Evolutionary conservation across 2,797 vertebrate species (phyloP), one percentile per base, ranked within the genome.

Genomic region (Lithobates sylvaticus): DNA sequence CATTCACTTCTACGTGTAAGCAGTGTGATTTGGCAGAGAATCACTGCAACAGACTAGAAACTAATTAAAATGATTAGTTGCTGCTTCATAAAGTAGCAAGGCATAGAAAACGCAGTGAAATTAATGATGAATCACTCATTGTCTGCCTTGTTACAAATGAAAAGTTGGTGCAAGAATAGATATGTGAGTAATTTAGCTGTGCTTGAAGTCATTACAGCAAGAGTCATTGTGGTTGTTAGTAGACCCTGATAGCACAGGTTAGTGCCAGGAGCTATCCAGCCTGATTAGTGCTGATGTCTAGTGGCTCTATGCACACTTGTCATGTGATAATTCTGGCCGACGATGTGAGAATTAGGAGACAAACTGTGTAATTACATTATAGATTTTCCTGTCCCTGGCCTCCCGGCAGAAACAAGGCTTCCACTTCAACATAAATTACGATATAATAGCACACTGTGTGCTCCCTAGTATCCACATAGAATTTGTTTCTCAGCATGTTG

Each of bases 31-130:
- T 61, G 79, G 32, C 29, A 71, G 27, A 80, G 65, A 44, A 80
- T 50, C 42, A 50, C n/a, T 9, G 3, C 44, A 69, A 16, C 13
- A 54, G 54, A 32, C 32, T 29, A 79, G 65, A 67, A 34, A 9
- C 72, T 88, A 88, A 92, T 90, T 82, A 80, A 80, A 80, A 80
- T 81, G 71, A 85, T 76, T 85, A 85, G 61, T 75, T 36, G 26
- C 58, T 50, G 78, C 84, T 85, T 26, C 61, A 72, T 78, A 73
- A 85, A 78, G 39, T 73, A 13, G 47, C 18, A n/a, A 27, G 23
- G 16, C 26, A 73, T 36, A 27, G 58, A 70, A 71, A 34, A 18
- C 61, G 16, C 12, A 9, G 12, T 6, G 27, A 27, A n/a, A 29
- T n/a, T 39, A 39, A 27, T 10, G 47, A 74, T 68, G 76, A 78